phyloP scores from a whole-genome alignment of 1,140 invertebrate species.

The Drosophila pruinosa region DNA sequence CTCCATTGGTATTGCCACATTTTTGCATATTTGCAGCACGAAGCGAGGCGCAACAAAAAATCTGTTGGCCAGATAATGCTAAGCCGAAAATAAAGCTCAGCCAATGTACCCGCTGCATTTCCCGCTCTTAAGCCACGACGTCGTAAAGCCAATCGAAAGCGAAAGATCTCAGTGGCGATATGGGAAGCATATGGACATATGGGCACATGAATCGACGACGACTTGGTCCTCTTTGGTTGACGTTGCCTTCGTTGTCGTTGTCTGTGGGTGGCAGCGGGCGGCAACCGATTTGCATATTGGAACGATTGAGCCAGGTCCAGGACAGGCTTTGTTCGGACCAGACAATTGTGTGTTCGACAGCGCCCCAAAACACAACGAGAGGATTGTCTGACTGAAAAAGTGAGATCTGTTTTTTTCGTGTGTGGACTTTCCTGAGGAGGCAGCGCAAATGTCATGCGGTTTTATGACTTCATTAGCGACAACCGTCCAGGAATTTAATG shows the following conservation, averaged over 20 bases:
- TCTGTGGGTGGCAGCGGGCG: conserved; percentile 72
- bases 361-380: conserved; percentile 17
- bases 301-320: conserved; percentile 57
- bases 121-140: conserved; percentile 20
- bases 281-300: conserved; percentile 70
- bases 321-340: conserved; percentile 23
- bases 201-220: conserved; percentile 59
- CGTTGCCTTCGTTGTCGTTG: conserved; percentile 15
- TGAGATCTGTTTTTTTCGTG: conserved; percentile 52
- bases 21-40: conserved; percentile 79
- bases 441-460: conserved; percentile 76
- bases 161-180: conserved; percentile 65
- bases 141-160: conserved; percentile 73
- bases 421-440: conserved; percentile 46
- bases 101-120: conserved; percentile 19
- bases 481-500: conserved; percentile 70
- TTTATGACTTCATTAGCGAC: conserved; percentile 80
- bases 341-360: conserved; percentile 49
- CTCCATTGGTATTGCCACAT: conserved; percentile 42
- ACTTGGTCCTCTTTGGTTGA: neutral
- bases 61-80: conserved; percentile 62
- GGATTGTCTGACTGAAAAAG: conserved; percentile 64
- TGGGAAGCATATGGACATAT: conserved; percentile 53
- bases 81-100: conserved; percentile 52
- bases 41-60: conserved; percentile 53